Evolutionary conservation across 2,797 vertebrate species (phyloP), one percentile per base, ranked within the genome.

Genomic region (Florisuga fusca): DNA sequence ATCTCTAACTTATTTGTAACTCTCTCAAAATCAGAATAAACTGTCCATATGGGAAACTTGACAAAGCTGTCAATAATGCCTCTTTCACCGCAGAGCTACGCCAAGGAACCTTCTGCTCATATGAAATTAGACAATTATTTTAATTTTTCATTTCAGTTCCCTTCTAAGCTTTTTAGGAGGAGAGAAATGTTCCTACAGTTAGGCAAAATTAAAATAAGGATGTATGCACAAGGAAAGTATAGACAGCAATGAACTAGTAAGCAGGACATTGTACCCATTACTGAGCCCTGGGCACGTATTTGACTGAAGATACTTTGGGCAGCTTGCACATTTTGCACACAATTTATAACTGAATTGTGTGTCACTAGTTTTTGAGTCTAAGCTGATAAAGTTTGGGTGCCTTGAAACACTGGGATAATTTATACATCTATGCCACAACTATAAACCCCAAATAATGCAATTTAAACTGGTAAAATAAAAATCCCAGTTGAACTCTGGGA

Each of bases 1-100:
- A 76, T 91, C 72, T 80, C 90, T 93, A 93, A 90, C 82, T 96
- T 95, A 94, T 95, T 81, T 95, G 77, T 74, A 94, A 87, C 46
- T 82, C 81, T 75, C 85, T 87, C 43, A 43, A 94, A 95, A 93
- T 84, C 69, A 68, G 69, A 63, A 89, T 79, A 90, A 92, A 76
- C n/a, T 68, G 50, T 73, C 75, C 94, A 80, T 91, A 79, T 87
- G 80, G 90, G 55, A 80, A 91, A 77, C 41, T 33, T 67, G 87
- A 95, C 29, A 92, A 91, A 92, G 38, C 73, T 95, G 93, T 96
- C 94, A 88, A 33, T 84, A 93, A 93, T 61, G 72, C 73, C 57
- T 84, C 46, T 78, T 91, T 86, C 78, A 69, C 67, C 73, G 51
- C 18, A 77, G 51, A 88, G 75, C 81, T 66, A 20, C 91, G 87